These are phyloP conservation scores for Neoscelio sp. DNA, from an alignment of 2,888 invertebrate genomes.

Conservation along the genomic window DNA sequence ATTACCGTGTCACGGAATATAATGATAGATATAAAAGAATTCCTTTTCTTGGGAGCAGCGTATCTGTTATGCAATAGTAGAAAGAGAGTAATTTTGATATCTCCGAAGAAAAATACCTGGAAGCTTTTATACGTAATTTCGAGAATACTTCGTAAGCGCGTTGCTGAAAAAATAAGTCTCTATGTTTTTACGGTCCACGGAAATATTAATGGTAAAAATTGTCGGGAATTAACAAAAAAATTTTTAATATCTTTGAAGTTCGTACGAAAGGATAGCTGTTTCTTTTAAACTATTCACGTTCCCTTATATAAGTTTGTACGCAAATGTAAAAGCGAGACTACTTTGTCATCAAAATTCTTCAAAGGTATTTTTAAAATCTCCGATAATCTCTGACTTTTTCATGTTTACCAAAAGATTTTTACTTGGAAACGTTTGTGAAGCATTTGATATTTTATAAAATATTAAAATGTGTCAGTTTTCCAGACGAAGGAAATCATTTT, in stretches of 20 bases:
- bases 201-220: constrained; percentile 17
- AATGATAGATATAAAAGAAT: background rate
- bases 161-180: too few species aligned
- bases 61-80: background rate
- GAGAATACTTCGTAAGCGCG: constrained; percentile 1
- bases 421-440: too few species aligned
- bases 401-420: too few species aligned
- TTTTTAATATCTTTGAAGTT: constrained; percentile 26
- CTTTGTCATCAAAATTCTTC: constrained; percentile 5
- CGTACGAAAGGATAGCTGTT: constrained; percentile 20
- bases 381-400: too few species aligned
- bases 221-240: constrained; percentile 9
- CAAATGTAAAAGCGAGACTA: constrained; percentile 2
- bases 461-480: too few species aligned
- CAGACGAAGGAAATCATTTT: too few species aligned
- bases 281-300: too few species aligned
- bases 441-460: too few species aligned
- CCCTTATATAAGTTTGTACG: constrained; percentile 8
- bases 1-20: too few species aligned
- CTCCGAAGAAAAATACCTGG: background rate
- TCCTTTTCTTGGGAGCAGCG: background rate
- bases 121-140: constrained; percentile 13
- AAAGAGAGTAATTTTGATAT: constrained; percentile 3
- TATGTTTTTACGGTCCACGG: background rate
- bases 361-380: background rate